phyloP scores from a whole-genome alignment of 2,113 vertebrate species.

The Pseudonaja textilis region DNA sequence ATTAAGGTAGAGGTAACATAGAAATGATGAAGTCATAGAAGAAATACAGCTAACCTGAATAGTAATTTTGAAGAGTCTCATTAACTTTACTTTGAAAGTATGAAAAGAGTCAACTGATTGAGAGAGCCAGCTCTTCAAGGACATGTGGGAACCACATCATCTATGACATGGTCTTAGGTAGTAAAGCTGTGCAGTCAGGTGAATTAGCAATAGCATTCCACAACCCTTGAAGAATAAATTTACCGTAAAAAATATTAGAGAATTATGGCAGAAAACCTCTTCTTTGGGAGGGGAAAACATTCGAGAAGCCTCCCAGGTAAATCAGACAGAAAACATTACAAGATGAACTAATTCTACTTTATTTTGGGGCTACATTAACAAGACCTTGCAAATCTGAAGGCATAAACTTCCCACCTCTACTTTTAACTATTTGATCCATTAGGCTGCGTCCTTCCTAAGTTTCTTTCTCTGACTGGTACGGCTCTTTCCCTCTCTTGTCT shows the following conservation, averaged over 20 bases:
- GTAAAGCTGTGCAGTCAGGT: background rate
- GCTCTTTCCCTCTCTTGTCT: background rate
- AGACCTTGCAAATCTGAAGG: background rate
- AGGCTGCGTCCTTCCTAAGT: background rate
- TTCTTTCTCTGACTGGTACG: background rate
- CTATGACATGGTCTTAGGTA: background rate
- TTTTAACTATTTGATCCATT: background rate
- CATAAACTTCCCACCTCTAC: background rate
- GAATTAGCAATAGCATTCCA: background rate
- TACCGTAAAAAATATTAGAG: background rate
- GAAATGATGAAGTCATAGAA: background rate
- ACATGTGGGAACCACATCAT: background rate
- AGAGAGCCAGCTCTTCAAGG: background rate
- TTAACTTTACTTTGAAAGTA: background rate
- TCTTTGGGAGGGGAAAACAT: background rate
- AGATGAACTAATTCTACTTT: background rate
- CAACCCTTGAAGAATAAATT: background rate
- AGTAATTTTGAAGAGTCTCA: background rate
- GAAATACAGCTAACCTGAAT: background rate
- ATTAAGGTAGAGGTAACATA: constrained; percentile 7
- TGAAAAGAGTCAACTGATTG: too few species aligned
- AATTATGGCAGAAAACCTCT: background rate
- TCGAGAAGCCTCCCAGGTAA: background rate
- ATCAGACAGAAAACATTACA: background rate
- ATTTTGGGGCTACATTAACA: background rate